Conservation (phyloP, 2,113 vertebrate genomes). For the Periophthalmus modestus region DNA sequence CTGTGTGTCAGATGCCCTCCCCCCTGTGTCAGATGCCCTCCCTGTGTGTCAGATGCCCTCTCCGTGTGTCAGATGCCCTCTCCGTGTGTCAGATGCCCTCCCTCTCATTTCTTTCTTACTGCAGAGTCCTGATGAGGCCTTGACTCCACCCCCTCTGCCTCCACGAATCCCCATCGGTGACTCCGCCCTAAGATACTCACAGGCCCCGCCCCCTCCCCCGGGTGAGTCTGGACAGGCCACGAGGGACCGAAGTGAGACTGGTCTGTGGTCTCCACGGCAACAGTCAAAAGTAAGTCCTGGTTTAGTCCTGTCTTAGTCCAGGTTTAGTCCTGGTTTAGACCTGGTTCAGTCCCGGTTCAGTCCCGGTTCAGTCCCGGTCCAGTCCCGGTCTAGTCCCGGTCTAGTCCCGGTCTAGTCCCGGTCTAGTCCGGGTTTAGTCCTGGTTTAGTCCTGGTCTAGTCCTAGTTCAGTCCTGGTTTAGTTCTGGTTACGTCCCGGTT, state of each 20-base stretch:
- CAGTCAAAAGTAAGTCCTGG: background rate
- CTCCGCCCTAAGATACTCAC: conserved; percentile 22
- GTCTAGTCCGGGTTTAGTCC: background rate
- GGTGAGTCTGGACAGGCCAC: conserved; percentile 51
- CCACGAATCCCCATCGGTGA: conserved; percentile 66
- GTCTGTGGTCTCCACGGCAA: background rate
- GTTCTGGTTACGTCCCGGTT: background rate
- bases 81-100: no score
- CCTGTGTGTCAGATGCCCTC: no score
- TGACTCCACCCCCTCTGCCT: conserved; percentile 51
- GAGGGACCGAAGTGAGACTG: background rate
- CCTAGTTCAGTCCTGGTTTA: background rate
- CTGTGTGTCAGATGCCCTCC: no score
- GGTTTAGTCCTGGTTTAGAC: background rate
- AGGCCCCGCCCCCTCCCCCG: conserved; percentile 19
- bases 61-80: no score
- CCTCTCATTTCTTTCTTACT: no score
- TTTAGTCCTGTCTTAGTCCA: background rate
- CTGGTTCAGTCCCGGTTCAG: background rate
- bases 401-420: no score
- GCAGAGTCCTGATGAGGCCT: conserved; percentile 54
- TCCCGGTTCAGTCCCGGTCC: background rate
- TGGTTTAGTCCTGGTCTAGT: background rate
- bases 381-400: background rate
- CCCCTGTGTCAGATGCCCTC: background rate